Conservation (phyloP, 64 coral and sea anemone species). For the Astreopora myriophthalma region DNA sequence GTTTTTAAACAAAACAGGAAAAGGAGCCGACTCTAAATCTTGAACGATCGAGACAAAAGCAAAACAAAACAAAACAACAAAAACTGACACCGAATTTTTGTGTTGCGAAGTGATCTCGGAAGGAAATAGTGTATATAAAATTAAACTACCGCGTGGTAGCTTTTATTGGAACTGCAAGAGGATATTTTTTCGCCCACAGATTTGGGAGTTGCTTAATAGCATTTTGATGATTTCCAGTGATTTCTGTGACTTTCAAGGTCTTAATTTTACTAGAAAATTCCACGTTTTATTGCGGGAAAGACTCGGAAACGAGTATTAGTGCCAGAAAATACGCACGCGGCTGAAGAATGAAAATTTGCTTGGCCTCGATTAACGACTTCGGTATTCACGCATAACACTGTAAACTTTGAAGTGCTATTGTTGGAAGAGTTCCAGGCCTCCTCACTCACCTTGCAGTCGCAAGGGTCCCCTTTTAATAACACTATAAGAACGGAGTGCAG, state of each 20-base stretch:
- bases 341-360: not conserved
- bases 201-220: not conserved
- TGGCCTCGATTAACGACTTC: not conserved
- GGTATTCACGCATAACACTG: too few relatives aligned
- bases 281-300: too few relatives aligned
- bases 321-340: too few relatives aligned
- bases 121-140: not conserved
- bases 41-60: not conserved
- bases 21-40: too few relatives aligned
- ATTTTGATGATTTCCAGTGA: not conserved
- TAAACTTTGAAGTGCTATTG: too few relatives aligned
- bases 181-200: not conserved
- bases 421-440: too few relatives aligned
- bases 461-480: not conserved
- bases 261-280: too few relatives aligned
- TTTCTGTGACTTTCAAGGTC: not conserved
- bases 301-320: too few relatives aligned
- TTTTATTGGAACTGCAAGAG: not conserved
- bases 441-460: not conserved
- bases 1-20: not conserved
- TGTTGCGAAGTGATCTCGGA: not conserved
- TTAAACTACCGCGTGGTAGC: not conserved
- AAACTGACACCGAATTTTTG: not conserved
- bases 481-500: not conserved
- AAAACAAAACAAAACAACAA: not conserved